phyloP scores from a whole-genome alignment of 2,797 vertebrate species.

The Phoeniculus purpureus region DNA sequence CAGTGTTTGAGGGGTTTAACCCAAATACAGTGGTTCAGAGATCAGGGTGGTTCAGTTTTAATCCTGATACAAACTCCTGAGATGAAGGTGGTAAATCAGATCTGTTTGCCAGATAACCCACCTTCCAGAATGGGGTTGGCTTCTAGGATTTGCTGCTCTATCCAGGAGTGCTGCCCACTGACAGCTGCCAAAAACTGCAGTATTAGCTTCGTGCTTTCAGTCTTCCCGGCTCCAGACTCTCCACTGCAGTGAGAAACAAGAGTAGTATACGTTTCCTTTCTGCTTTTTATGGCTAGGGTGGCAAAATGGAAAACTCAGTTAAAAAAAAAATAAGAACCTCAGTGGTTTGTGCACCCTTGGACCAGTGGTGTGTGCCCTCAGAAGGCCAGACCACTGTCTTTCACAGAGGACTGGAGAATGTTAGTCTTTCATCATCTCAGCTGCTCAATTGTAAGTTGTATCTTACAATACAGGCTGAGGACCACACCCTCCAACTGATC shows the following conservation, averaged over 20 bases:
- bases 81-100: background rate
- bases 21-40: background rate
- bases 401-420: background rate
- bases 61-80: background rate
- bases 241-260: conserved; percentile 80
- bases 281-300: background rate
- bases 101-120: conserved; percentile 55
- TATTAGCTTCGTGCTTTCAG: conserved; percentile 94
- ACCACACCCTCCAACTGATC: background rate
- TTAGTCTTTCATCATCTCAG: background rate
- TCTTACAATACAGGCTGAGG: background rate
- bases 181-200: conserved; percentile 93
- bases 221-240: conserved; percentile 97
- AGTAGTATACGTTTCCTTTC: background rate
- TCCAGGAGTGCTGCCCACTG: conserved; percentile 94
- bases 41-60: background rate
- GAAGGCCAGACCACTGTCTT: background rate
- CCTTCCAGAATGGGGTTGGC: conserved; percentile 97
- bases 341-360: too few species aligned
- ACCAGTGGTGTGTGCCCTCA: background rate
- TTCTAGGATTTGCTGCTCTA: conserved; percentile 95
- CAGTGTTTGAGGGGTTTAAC: background rate
- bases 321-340: background rate
- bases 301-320: background rate
- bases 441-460: background rate